Evolutionary conservation across 2,888 invertebrate genomes (phyloP), one percentile per base, ranked within the genome.

Genomic region (Phyllotreta striolata): DNA sequence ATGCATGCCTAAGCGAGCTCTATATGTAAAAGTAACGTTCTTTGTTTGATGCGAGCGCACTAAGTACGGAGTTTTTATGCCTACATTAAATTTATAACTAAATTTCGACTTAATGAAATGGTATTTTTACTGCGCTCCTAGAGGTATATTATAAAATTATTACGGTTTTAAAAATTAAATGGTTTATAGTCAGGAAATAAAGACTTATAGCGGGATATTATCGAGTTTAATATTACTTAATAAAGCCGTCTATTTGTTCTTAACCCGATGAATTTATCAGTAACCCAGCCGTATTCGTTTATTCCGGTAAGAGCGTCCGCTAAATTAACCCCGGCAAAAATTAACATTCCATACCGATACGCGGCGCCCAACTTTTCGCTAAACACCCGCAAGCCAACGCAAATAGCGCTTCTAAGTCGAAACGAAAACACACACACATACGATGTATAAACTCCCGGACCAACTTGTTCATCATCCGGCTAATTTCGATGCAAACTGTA

Each of bases 401-500:
- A 58, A 58, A 58, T 58, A 58, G 58, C 47, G 58, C 58, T 49
- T 49, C 34, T 10, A 47, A 49, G 49, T 57, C 57, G 14, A 38
- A 55, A 55, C 39, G 40, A 47, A 55, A 49, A 55, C 55, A 54
- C 54, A 24, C 24, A 24, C 24, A 24, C 24, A 24, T 24, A 24
- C 24, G 24, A 24, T 24, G 24, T 24, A 24, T 24, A 24, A 24
- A 24, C 24, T 24, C 24, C 10, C 46, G 38, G 49, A 39, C 35
- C 39, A 55, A 55, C 56, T 62, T 51, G 62, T 62, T 62, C 51
- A 56, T 62, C 59, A 59, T 62, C 46, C 39, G 10, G 47, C 62
- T 62, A 62, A 62, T 62, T 62, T 51, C 62, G 41, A 62, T 56
- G 56, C 62, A 62, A 56, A 56, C 55, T 49, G 62, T 62, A 49